Conservation (phyloP, 2,797 vertebrate species). For the Falco berigora region DNA sequence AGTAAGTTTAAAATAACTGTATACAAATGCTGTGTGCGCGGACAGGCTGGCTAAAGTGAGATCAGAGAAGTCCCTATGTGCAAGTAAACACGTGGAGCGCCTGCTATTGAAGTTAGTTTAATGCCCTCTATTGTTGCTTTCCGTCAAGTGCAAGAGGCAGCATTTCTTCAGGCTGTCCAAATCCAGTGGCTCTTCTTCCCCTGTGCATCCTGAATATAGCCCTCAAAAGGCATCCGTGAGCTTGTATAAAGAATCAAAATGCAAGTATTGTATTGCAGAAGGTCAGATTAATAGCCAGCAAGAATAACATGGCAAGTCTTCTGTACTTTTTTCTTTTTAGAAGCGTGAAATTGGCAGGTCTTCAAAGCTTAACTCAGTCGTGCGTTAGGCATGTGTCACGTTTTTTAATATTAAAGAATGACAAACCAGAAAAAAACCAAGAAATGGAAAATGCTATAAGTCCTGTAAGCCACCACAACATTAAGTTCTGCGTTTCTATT, state of each 20-base stretch:
- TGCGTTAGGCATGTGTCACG: not conserved
- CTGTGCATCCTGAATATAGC: not conserved
- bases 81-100: not conserved
- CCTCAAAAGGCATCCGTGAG: not conserved
- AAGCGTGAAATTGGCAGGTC: not conserved
- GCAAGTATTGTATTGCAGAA: not conserved
- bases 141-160: not conserved
- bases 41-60: not conserved
- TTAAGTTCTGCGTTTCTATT: not conserved
- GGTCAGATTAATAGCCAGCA: not conserved
- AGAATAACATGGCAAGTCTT: not conserved
- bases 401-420: not conserved
- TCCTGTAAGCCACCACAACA: not conserved
- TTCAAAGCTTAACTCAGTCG: not conserved
- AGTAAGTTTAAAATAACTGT: not conserved
- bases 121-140: not conserved
- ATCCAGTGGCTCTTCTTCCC: not conserved
- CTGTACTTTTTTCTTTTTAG: not conserved
- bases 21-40: accelerated
- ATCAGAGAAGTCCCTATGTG: not conserved
- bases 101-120: not conserved
- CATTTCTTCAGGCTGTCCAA: not conserved
- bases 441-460: not conserved
- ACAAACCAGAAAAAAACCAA: not conserved
- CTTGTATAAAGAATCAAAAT: not conserved